phyloP scores from a whole-genome alignment of 2,797 vertebrate species.

The Sciaenops ocellatus region DNA sequence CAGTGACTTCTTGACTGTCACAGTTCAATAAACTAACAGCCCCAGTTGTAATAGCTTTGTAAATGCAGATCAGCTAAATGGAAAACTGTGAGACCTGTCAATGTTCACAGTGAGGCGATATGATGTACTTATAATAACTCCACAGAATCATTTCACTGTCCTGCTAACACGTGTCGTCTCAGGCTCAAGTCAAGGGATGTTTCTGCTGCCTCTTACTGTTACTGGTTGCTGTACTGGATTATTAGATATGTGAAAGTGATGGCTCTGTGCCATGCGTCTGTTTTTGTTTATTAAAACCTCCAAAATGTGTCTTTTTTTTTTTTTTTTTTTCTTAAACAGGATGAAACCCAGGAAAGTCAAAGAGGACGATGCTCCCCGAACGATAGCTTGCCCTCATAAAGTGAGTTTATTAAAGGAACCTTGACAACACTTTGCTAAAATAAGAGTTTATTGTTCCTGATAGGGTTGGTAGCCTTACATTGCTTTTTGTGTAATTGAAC shows the following conservation, averaged over 20 bases:
- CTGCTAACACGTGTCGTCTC: neutral
- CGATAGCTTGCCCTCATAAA: constrained; percentile 99
- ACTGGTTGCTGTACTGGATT: constrained; percentile 11
- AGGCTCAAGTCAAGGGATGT: neutral
- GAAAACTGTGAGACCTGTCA: neutral
- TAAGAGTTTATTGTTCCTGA: neutral
- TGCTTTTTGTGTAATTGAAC: constrained; percentile 28
- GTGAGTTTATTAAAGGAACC: constrained; percentile 83
- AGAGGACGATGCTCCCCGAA: constrained; percentile 98
- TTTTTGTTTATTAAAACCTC: constrained; percentile 18
- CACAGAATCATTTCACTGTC: neutral
- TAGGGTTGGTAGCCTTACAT: constrained; percentile 11
- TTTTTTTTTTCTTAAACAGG: constrained; percentile 75
- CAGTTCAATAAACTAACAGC: neutral
- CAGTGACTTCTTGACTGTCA: too few species aligned
- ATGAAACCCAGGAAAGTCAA: constrained; percentile 99
- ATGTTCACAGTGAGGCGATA: neutral
- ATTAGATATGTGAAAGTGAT: neutral
- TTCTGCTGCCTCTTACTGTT: neutral
- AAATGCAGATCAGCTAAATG: neutral
- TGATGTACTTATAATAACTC: neutral
- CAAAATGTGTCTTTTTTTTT: neutral
- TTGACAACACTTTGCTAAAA: neutral
- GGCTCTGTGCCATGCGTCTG: neutral
- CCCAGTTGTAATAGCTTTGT: neutral